phyloP scores from a whole-genome alignment of 2,797 vertebrate species.

The Austrolebias charrua region DNA sequence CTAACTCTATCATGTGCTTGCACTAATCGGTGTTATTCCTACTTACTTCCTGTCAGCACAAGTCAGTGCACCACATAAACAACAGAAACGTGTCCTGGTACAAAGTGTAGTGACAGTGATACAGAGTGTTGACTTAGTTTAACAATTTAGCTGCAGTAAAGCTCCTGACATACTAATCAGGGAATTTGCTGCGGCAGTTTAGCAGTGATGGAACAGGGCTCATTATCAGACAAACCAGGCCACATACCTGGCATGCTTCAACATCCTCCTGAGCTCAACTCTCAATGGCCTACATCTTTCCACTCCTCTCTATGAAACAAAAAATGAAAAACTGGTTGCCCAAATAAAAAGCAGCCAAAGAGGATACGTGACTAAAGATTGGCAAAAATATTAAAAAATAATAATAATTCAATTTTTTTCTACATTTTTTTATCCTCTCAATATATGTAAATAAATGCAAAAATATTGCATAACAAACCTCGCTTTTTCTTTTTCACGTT shows the following conservation, averaged over 20 bases:
- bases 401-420: constrained; percentile 10
- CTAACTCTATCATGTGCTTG: constrained; percentile 20
- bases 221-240: constrained; percentile 74
- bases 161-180: constrained; percentile 73
- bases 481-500: not conserved
- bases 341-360: constrained; percentile 53
- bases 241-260: constrained; percentile 69
- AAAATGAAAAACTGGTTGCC: constrained; percentile 52
- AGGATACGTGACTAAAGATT: constrained; percentile 41
- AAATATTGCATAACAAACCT: constrained; percentile 4
- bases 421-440: not conserved
- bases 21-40: constrained; percentile 18
- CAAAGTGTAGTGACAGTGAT: constrained; percentile 39
- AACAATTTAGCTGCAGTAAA: constrained; percentile 55
- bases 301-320: constrained; percentile 46
- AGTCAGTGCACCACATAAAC: constrained; percentile 16
- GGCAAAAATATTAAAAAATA: constrained; percentile 14
- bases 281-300: constrained; percentile 59
- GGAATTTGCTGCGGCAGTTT: constrained; percentile 69
- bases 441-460: constrained; percentile 29
- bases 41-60: constrained; percentile 30
- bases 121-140: constrained; percentile 33
- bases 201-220: constrained; percentile 65
- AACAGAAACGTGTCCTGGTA: constrained; percentile 42
- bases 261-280: constrained; percentile 53